Evolutionary conservation across 2,113 vertebrate species (phyloP), one percentile per base, ranked within the genome.

Genomic region (Oncorhynchus kisutch): DNA sequence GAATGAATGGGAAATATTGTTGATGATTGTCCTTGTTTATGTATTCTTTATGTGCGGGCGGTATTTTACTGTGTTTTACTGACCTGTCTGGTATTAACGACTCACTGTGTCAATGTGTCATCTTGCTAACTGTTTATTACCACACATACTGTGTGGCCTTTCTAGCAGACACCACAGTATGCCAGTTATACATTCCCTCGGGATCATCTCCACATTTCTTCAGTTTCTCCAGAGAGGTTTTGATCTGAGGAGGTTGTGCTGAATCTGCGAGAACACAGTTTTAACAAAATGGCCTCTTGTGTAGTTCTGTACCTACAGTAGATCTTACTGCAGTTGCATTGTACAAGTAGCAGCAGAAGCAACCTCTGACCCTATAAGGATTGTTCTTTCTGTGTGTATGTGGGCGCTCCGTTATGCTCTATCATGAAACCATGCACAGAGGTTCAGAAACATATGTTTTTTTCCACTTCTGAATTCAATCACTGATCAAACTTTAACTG

Each of bases 151-250:
- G 54, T 29, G 68, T 74, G 39, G 66, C 73, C 80, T 80, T 73
- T 45, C 8, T 45, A 12, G 9, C 9, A 45, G 39, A 45, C 39
- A 45, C 9, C 3, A 45, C 39, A 3, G 9, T 45, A 39, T 39
- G 9, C 39, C 39, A 39, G 7, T 39, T 39, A 39, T 39, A 9
- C 29, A 25, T 66, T 25, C 25, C 83, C 34, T 4, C 82, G 83
- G 84, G 86, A 71, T 76, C 75, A 74, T 57, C 79, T 81, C 39
- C 84, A 83, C 81, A 78, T 11, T 45, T 45, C 39, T 77, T 75
- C 54, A 20, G 54, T 57, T 5, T 75, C 78, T 77, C 85, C 70
- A 75, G 74, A 86, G 79, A 87, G 80, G 81, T 88, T 85, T 83
- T 85, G 82, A 80, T 57, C 77, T 60, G 39, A 70, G 57, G 68